These are phyloP conservation scores for Loris lydekkerianus DNA, from an alignment of 2,797 vertebrate genomes.

Conservation along the genomic window DNA sequence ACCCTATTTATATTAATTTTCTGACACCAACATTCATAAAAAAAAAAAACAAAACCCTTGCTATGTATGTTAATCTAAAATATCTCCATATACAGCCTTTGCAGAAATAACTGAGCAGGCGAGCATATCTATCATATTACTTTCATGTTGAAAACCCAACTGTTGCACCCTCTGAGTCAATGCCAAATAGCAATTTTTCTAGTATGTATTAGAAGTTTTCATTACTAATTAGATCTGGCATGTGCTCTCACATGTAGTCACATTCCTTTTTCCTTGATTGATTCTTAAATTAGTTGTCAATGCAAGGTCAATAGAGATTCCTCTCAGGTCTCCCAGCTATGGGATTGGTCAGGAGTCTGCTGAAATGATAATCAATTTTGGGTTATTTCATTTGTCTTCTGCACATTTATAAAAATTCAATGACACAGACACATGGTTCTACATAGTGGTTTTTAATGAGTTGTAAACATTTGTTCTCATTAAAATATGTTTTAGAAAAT, in stretches of 20 bases:
- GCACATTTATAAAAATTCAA: conserved; percentile 57
- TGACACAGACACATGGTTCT: background rate
- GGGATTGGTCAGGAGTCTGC: background rate
- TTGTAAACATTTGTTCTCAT: conserved; percentile 47
- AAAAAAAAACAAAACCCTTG: background rate
- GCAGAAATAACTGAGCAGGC: background rate
- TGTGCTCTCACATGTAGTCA: conserved; percentile 20
- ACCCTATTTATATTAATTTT: background rate
- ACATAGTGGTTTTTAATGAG: conserved; percentile 36
- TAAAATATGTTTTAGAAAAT: conserved; percentile 57
- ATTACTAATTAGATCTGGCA: background rate
- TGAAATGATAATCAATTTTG: conserved; percentile 56
- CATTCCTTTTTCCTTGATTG: conserved; percentile 57
- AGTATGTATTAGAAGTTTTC: background rate
- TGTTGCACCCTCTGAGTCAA: background rate
- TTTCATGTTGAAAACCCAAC: background rate
- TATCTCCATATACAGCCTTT: background rate
- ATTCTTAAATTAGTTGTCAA: conserved; percentile 48
- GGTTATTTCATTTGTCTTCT: conserved; percentile 45
- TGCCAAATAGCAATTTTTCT: conserved; percentile 41
- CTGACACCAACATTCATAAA: conserved; percentile 19
- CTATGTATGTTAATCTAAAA: background rate
- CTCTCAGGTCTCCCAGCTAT: background rate
- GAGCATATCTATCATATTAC: background rate
- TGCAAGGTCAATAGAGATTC: conserved; percentile 46